Percentiles rank a stretch among this genome's conserved stretches.
Evolutionary conservation across 2,113 vertebrate species (phyloP).

Genomic region (Pituophis catenifer): DNA sequence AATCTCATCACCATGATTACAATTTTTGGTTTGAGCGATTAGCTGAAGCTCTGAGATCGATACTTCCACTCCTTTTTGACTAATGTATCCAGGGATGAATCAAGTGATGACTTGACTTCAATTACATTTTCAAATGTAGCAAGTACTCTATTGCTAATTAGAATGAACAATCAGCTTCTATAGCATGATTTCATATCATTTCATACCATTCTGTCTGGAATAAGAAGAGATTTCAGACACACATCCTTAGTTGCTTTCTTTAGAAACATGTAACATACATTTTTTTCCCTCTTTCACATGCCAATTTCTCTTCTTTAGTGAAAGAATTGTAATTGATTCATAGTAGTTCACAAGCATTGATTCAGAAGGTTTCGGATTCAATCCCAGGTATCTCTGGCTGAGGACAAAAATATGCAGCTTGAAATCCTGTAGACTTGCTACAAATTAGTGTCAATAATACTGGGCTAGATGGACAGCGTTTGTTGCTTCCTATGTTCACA

Average conservation of each 20-base stretch:
- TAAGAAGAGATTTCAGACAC: background rate
- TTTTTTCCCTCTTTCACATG: background rate
- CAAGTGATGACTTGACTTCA: too few relatives aligned
- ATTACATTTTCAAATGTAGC: background rate
- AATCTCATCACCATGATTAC: background rate
- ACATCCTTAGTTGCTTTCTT: background rate
- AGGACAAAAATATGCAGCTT: background rate
- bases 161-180: background rate
- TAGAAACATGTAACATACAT: background rate
- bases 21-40: background rate
- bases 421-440: background rate
- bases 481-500: background rate
- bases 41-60: background rate
- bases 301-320: background rate
- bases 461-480: background rate
- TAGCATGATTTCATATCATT: background rate
- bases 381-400: background rate
- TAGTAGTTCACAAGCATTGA: background rate
- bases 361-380: background rate
- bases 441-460: background rate
- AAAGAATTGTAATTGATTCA: background rate
- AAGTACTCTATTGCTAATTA: background rate
- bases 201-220: background rate
- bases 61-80: background rate
- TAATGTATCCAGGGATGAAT: too few relatives aligned